Base-by-base conservation (phyloP, 2,888 invertebrate species). In the Apantesis nais region DNA sequence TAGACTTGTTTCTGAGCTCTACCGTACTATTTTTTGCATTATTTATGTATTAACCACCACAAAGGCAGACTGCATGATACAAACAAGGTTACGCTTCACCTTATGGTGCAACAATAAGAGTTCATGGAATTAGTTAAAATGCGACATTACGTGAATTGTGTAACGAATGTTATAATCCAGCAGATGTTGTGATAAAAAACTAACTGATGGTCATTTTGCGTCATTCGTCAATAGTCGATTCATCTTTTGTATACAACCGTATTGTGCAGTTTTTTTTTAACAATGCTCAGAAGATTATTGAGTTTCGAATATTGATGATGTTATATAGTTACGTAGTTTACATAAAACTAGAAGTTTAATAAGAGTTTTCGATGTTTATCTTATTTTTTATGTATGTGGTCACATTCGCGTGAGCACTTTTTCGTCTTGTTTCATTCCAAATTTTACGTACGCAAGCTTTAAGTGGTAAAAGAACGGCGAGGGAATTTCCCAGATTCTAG, bases 141-240 rank as follows among this genome's bases (percentile, higher is more conserved):
- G 74, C 78, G 74, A 76, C 78, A 76, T 78, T 72, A 76, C 71
- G 71, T 64, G 67, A 77, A 75, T 83, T 85, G 81, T 79, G 78
- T 78, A 82, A 84, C 77, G 78, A 78, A 79, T 78, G 78, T 78
- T 82, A 84, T 76, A 79, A 78, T 78, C 74, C 79, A 80, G 83
- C 88, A 88, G 86, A 85, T 87, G 87, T 86, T 78, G 70, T 75
- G 73, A 68, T 72, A 75, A 79, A 81, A 34, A 80, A 84, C 75
- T 62, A 39, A 70, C 65, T 68, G 29, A 66, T 62, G 72, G 72
- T 72, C 74, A 76, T 76, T 81, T 82, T 76, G 72, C 72, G 71
- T 70, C 76, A 73, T 71, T 61, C 58, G 70, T 71, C 58, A 66
- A 69, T 63, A 12, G 55, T 66, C 22, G 66, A 63, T 31, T 71